These are phyloP conservation scores for Mirounga angustirostris DNA, from an alignment of 2,113 vertebrate species.

Conservation along the genomic window DNA sequence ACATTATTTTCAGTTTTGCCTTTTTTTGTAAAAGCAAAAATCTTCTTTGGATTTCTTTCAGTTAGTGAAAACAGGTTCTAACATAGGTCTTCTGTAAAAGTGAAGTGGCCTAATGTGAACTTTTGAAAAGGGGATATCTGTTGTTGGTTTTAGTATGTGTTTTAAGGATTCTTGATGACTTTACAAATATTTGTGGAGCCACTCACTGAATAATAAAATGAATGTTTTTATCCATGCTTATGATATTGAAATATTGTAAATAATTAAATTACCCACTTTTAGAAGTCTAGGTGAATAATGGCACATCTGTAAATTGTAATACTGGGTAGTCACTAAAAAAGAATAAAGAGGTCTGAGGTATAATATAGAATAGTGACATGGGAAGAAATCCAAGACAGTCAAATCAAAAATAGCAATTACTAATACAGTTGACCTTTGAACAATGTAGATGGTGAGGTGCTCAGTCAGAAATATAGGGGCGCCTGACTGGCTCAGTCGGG, in stretches of 20 bases:
- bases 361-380: neutral
- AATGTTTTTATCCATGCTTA: conserved; percentile 14
- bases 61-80: neutral
- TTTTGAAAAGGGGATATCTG: neutral
- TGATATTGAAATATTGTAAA: neutral
- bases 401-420: neutral
- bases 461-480: neutral
- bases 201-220: conserved; percentile 3
- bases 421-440: neutral
- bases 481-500: neutral
- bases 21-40: neutral
- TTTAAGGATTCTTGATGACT: conserved; percentile 45
- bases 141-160: neutral
- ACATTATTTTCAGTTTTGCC: neutral
- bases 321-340: neutral
- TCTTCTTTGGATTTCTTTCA: neutral
- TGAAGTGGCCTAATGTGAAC: neutral
- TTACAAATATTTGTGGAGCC: conserved; percentile 40
- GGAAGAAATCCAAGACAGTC: neutral
- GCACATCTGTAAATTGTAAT: neutral
- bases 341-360: neutral
- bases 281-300: neutral
- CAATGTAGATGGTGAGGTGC: neutral
- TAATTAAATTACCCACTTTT: conserved; percentile 30
- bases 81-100: neutral